Base-by-base conservation (phyloP, 2,797 vertebrate species). In the Clamator glandarius region DNA sequence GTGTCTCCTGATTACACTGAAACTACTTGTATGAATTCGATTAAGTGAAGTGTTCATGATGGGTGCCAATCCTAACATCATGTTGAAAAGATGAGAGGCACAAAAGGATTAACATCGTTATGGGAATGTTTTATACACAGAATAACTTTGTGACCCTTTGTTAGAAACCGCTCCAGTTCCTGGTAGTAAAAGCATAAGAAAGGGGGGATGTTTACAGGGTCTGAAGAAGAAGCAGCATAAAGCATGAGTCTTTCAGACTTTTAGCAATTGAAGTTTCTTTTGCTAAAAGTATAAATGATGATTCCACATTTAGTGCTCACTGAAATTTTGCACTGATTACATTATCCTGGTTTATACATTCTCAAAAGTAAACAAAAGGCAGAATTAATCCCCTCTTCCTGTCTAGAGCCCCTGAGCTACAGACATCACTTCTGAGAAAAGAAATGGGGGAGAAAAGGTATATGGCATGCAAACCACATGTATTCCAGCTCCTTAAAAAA, bases 121-220 rank as follows among this genome's bases (percentile, higher is more conserved):
- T 20, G 19, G 44, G 46, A 83, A 95, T 72, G 62, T 89, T 96
- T 96, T 87, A 96, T 82, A 63, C 2, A 23, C 76, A 69, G 11
- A 39, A 85, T 79, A 96, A 95, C 21, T 87, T 63, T 82, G 67
- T 69, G 81, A 93, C 84, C 58, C 90, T 92, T 76, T 67, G 24
- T 93, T 91, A 95, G 39, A 67, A 91, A 67, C 9, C 11, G 62
- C 44, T 44, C 42, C 42, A 18, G 18, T 44, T 44, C 42, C 42
- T 44, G 12, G 42, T 16, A 44, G 42, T 17, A 42, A 44, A 44
- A 44, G 42, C 42, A 16, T 84, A 92, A 85, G 79, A 62, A 92
- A 96, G n/a, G 54, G 41, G 8, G 79, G 79, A 55, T 67, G 48
- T 81, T 93, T 83, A 73, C n/a, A 87, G 48, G 41, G 33, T 67